Evolutionary conservation across 2,797 vertebrate genomes (phyloP), one percentile per base, ranked within the genome.

Genomic region (Anniella stebbinsi): DNA sequence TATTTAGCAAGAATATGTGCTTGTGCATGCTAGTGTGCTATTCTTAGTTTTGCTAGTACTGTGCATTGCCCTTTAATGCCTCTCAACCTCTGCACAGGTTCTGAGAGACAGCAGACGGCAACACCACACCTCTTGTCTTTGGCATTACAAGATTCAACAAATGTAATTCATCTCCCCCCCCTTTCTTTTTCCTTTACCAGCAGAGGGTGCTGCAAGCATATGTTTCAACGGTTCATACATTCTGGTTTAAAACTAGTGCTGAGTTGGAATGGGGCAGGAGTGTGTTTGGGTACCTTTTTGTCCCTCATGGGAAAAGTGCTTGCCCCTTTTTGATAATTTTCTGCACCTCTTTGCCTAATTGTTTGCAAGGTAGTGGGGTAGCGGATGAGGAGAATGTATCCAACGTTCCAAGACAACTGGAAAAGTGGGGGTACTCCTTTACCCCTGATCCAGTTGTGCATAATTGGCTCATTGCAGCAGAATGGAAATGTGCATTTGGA

Each of bases 171-270:
- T 11, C 33, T 67, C 18, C 33, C 41, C n/a, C 72, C 17, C 25
- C 28, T 48, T 0, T 9, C 23, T 13, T 0, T 9, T 21, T 11
- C 80, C 1, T 87, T 88, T 1, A 63, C 96, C 96, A 45, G 80
- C 91, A 95, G 96, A 92, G 95, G n/a, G 96, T 92, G 54, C 93
- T 94, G 88, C 45, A n/a, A 87, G 89, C 13, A 0, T 80, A 0
- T 10, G 0, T 81, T 91, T 48, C 9, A 63, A 83, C 38, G 15
- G 45, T 81, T 25, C 23, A 12, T 33, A 2, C 2, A 51, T 17
- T 17, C 57, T 70, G 72, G 33, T 41, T 87, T 60, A 23, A 45
- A 85, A 86, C 36, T 25, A 45, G 21, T 2, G 3, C 28, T 78
- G 63, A 77, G 21, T 30, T 75, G 41, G 57, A 88, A 73, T 41